phyloP scores from a whole-genome alignment of 1,140 invertebrate species.

The Meteorus sp. region DNA sequence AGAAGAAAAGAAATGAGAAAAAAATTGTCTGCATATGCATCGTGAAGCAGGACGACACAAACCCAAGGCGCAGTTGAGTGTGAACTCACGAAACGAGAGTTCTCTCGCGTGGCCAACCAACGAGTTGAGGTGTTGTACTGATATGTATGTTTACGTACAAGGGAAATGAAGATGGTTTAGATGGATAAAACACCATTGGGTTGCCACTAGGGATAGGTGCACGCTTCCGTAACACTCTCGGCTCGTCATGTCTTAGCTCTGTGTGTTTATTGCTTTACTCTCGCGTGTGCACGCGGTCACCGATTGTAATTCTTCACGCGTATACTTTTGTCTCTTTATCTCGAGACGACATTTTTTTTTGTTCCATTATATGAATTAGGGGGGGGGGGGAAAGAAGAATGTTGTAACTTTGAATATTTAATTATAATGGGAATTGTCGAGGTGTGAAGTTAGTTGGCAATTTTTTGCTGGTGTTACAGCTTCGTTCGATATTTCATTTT shows the following conservation, averaged over 20 bases:
- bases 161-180: slow-evolving; percentile 9
- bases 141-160: slow-evolving; percentile 9
- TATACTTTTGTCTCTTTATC: no score
- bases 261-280: not conserved
- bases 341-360: no score
- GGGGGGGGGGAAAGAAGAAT: no score
- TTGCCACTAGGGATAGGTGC: slow-evolving; percentile 14
- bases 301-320: no score
- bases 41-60: slow-evolving; percentile 24
- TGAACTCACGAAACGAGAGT: slow-evolving; percentile 19
- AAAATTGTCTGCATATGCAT: slow-evolving; percentile 17
- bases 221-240: slow-evolving; percentile 22
- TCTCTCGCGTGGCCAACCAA: slow-evolving; percentile 22
- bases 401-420: no score
- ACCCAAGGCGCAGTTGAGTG: slow-evolving; percentile 16
- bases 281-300: no score
- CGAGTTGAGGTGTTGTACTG: not conserved
- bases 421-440: no score
- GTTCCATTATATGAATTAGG: no score
- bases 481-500: no score
- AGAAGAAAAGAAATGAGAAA: no score
- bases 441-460: no score
- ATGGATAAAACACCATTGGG: slow-evolving; percentile 11
- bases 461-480: no score
- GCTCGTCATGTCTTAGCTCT: not conserved